Evolutionary conservation across 2,888 invertebrate species (phyloP).

Genomic region (Andricus curvator): DNA sequence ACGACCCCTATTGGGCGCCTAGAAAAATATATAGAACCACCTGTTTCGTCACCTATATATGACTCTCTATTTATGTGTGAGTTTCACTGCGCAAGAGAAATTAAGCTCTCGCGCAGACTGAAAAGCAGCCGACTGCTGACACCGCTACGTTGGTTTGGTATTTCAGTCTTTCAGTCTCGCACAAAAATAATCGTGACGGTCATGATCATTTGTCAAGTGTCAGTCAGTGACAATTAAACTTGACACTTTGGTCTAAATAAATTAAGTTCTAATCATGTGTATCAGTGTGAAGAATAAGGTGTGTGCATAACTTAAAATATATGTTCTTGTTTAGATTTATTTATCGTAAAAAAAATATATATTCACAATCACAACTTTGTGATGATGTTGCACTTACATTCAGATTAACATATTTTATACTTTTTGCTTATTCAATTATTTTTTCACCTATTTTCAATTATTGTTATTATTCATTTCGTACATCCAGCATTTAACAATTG

Average conservation of each 20-base stretch:
- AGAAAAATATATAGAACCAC: too few relatives aligned
- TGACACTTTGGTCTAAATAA: neutral
- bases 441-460: neutral
- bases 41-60: neutral
- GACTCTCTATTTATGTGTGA: neutral
- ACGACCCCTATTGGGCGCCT: too few relatives aligned
- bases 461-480: neutral
- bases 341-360: neutral
- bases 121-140: neutral
- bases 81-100: neutral
- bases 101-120: neutral
- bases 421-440: neutral
- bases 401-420: neutral
- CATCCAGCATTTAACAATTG: too few relatives aligned
- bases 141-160: too few relatives aligned
- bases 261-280: neutral
- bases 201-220: neutral
- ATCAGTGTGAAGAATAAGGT: slow-evolving; percentile 4
- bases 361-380: neutral
- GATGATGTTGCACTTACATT: neutral
- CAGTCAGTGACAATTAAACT: neutral
- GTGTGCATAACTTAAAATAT: neutral
- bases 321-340: neutral
- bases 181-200: neutral
- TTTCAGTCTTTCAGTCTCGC: neutral